Evolutionary conservation across 2,888 invertebrate species (phyloP).

Genomic region (Abrostola tripartita): DNA sequence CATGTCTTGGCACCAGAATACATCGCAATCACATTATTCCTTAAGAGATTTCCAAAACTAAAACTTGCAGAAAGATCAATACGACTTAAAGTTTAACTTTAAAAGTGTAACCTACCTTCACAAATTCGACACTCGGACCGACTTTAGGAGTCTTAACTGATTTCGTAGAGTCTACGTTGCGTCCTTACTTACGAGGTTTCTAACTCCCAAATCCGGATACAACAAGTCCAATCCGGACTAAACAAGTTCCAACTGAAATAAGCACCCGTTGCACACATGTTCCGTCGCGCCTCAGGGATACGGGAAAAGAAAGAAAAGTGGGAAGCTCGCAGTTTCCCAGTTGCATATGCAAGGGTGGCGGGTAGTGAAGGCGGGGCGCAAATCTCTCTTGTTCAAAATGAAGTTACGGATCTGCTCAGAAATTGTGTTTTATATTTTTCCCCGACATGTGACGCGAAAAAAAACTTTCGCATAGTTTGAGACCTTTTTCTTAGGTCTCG

Average conservation of each 20-base stretch:
- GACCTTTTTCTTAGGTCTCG: conserved; percentile 64
- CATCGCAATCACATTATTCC: conserved; percentile 56
- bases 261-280: conserved; percentile 80
- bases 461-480: conserved; percentile 75
- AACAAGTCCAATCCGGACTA: conserved; percentile 78
- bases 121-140: conserved; percentile 31
- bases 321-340: conserved; percentile 66
- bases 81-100: conserved; percentile 45
- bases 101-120: conserved; percentile 43
- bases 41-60: conserved; percentile 35
- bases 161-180: conserved; percentile 60
- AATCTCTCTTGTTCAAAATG: conserved; percentile 82
- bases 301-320: conserved; percentile 73
- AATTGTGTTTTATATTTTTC: conserved; percentile 82
- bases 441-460: conserved; percentile 73
- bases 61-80: conserved; percentile 42
- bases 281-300: conserved; percentile 75
- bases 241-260: conserved; percentile 83
- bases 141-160: conserved; percentile 62
- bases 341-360: conserved; percentile 77
- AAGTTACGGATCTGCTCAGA: conserved; percentile 82
- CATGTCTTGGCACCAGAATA: conserved; percentile 71
- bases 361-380: conserved; percentile 63
- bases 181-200: conserved; percentile 70
- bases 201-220: conserved; percentile 76